Evolutionary conservation across 30 jellyfish, hydroid and myxozoan species (phyloP).

Genomic region (Pseudorhiza aurosa): DNA sequence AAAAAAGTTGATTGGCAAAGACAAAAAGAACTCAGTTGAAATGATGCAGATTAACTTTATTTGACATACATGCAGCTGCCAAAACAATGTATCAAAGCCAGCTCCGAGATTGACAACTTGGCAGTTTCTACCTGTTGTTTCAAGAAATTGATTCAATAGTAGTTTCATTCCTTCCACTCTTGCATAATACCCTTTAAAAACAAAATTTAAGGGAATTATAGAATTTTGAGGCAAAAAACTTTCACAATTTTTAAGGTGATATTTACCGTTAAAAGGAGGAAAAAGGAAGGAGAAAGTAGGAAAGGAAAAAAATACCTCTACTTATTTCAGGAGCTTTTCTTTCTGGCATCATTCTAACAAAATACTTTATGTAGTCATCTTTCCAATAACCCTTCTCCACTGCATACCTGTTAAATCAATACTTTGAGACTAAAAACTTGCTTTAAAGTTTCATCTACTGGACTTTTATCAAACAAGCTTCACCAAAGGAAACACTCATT

Average conservation of each 20-base stretch:
- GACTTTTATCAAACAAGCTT: too few relatives aligned
- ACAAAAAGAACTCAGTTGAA: too few relatives aligned
- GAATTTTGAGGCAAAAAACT: too few relatives aligned
- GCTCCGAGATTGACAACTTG: slow-evolving; percentile 95
- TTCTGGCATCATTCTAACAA: slow-evolving; percentile 82
- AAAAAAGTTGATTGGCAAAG: too few relatives aligned
- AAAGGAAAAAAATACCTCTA: slow-evolving; percentile 56
- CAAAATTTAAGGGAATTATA: too few relatives aligned
- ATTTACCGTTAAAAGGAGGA: too few relatives aligned
- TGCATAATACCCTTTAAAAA: slow-evolving; percentile 67
- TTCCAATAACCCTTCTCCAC: slow-evolving; percentile 91
- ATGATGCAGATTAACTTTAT: too few relatives aligned
- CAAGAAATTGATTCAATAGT: slow-evolving; percentile 73
- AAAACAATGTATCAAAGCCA: slow-evolving; percentile 94
- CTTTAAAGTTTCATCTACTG: too few relatives aligned
- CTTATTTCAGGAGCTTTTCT: slow-evolving; percentile 96
- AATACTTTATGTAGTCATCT: slow-evolving; percentile 80
- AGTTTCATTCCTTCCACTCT: slow-evolving; percentile 71
- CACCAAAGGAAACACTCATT: too few relatives aligned
- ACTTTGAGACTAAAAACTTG: not conserved
- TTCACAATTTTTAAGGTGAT: too few relatives aligned
- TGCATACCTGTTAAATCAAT: slow-evolving; percentile 60
- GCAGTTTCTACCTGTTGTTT: slow-evolving; percentile 74
- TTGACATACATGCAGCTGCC: slow-evolving; percentile 88
- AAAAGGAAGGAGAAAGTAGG: not conserved